phyloP scores from a whole-genome alignment of 2,797 vertebrate species.

The Gadopsis bispinosus region DNA sequence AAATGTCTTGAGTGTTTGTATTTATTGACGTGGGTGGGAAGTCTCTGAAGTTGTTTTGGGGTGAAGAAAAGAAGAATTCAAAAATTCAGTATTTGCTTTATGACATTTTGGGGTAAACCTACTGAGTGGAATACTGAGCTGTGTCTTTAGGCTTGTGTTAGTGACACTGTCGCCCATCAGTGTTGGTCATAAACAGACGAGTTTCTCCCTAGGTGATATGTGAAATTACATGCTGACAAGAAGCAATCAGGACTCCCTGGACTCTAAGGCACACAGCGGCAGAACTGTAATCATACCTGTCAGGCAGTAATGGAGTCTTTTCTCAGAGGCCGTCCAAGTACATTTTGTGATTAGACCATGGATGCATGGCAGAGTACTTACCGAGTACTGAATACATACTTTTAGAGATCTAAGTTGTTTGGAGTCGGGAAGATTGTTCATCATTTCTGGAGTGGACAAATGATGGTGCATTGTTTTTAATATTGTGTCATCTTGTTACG shows the following conservation, averaged over 20 bases:
- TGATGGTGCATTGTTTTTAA: not conserved
- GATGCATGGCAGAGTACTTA: conserved; percentile 21
- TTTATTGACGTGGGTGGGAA: conserved; percentile 21
- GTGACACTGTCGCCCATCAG: conserved; percentile 18
- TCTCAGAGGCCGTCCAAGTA: conserved; percentile 20
- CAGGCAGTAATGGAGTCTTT: conserved; percentile 37
- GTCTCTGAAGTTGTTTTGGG: conserved; percentile 22
- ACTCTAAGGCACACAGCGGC: conserved; percentile 22
- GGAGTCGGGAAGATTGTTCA: not conserved
- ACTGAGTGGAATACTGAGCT: not conserved
- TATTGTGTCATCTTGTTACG: not conserved
- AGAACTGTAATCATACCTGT: conserved; percentile 26
- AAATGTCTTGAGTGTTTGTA: conserved; percentile 30
- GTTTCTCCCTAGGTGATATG: conserved; percentile 14
- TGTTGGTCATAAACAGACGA: conserved; percentile 16
- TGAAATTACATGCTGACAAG: conserved; percentile 19
- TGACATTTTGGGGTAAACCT: conserved; percentile 33
- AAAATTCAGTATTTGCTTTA: not conserved
- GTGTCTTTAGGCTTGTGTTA: conserved; percentile 15
- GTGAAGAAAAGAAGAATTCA: not conserved
- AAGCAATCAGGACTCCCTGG: conserved; percentile 25
- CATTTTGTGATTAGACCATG: conserved; percentile 25
- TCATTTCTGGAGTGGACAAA: not conserved
- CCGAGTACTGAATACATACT: not conserved
- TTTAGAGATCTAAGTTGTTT: not conserved